Conservation (phyloP, 2,888 invertebrate species). For the Polyommatus icarus region DNA sequence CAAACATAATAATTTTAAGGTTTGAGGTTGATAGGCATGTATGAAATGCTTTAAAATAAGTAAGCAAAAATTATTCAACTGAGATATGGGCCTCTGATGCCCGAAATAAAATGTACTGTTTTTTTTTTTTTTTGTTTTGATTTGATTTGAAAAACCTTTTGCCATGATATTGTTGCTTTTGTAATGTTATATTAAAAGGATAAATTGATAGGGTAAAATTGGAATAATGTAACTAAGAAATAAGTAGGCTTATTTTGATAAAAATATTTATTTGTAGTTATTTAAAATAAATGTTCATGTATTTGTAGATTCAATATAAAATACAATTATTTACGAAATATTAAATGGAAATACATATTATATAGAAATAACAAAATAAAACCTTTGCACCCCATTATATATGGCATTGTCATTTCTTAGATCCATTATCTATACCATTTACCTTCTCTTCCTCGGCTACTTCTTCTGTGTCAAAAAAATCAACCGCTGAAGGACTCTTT, state of each 20-base stretch:
- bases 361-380: neutral
- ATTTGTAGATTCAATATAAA: neutral
- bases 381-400: neutral
- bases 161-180: neutral
- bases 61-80: too few relatives aligned
- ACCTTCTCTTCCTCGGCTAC: constrained; percentile 95
- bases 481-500: constrained; percentile 86
- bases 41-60: neutral
- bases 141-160: too few relatives aligned
- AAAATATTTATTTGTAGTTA: neutral
- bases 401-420: constrained; percentile 36
- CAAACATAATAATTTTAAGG: neutral
- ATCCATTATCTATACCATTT: constrained; percentile 36
- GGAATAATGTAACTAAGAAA: neutral
- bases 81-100: too few relatives aligned
- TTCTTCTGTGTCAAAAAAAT: constrained; percentile 96
- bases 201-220: neutral
- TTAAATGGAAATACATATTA: neutral
- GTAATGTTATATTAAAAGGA: neutral
- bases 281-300: neutral
- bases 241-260: neutral
- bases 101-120: too few relatives aligned
- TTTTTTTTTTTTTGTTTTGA: too few relatives aligned
- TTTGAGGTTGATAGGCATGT: neutral
- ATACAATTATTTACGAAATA: neutral